These are phyloP conservation scores for Psilanteris sp. DNA, from an alignment of 1,140 invertebrate genomes.

Conservation along the genomic window DNA sequence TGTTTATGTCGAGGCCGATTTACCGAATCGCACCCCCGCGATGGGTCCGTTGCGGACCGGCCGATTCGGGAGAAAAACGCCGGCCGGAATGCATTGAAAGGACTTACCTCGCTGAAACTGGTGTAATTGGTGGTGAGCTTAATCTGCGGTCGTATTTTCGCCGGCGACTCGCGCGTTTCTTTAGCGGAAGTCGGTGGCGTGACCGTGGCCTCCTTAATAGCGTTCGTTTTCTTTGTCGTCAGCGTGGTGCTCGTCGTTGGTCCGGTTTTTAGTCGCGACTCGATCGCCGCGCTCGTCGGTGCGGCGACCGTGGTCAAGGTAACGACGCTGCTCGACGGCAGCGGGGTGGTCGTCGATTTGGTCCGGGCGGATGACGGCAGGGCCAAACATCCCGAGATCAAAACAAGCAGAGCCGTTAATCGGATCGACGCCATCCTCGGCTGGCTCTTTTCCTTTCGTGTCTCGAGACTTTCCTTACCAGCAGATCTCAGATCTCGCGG, in stretches of 20 bases:
- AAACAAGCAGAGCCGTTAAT: slow-evolving; percentile 43
- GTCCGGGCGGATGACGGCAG: slow-evolving; percentile 55
- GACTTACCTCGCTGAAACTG: slow-evolving; percentile 81
- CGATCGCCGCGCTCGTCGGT: slow-evolving; percentile 59
- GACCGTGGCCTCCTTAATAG: slow-evolving; percentile 53
- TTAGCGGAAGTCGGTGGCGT: slow-evolving; percentile 73
- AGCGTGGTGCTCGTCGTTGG: slow-evolving; percentile 58
- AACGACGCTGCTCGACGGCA: slow-evolving; percentile 52
- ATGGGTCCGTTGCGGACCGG: no score
- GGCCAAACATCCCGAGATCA: slow-evolving; percentile 54
- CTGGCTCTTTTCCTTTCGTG: slow-evolving; percentile 49
- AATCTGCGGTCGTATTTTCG: slow-evolving; percentile 80
- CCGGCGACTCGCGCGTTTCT: slow-evolving; percentile 79
- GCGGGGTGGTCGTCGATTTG: slow-evolving; percentile 67
- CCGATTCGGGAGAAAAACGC: no score
- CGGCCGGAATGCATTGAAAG: no score
- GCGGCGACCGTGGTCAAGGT: slow-evolving; percentile 52
- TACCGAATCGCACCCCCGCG: no score
- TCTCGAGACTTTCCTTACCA: slow-evolving; percentile 45
- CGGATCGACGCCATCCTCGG: slow-evolving; percentile 61
- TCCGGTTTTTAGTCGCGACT: slow-evolving; percentile 54
- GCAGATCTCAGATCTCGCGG: slow-evolving; percentile 49
- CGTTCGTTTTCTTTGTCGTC: slow-evolving; percentile 65
- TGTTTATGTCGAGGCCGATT: no score
- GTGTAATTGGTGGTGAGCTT: slow-evolving; percentile 80